Evolutionary conservation across 1,140 invertebrate genomes (phyloP).

Genomic region (Calliphora vicina): DNA sequence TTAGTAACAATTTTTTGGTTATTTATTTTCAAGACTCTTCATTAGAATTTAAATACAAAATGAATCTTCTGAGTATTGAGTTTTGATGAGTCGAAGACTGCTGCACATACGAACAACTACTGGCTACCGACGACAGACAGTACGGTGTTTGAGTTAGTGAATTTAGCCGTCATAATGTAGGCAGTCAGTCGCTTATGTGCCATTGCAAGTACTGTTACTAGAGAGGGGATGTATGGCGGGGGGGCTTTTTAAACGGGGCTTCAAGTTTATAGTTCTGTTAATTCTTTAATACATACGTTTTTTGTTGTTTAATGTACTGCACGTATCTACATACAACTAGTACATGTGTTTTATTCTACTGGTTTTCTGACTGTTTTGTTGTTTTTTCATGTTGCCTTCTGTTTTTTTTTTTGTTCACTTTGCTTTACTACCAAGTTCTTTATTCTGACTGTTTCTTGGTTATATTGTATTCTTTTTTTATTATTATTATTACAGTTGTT

Average conservation of each 20-base stretch:
- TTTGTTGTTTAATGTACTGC: background rate
- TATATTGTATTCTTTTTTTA: background rate
- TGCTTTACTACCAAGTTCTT: background rate
- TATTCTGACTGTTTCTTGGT: background rate
- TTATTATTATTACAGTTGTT: background rate
- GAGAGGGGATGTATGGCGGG: background rate
- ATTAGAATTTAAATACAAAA: background rate
- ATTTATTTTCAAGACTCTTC: background rate
- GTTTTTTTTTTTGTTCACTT: background rate
- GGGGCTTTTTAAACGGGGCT: background rate
- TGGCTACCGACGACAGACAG: background rate
- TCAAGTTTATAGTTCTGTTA: background rate
- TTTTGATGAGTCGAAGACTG: background rate
- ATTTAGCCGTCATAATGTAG: background rate
- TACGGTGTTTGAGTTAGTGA: background rate
- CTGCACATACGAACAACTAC: background rate
- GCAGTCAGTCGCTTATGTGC: background rate
- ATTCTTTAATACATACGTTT: background rate
- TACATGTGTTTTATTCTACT: conserved; percentile 4
- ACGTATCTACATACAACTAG: background rate
- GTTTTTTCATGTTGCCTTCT: background rate
- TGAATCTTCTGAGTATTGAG: background rate
- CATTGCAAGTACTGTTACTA: background rate
- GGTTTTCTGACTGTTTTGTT: background rate
- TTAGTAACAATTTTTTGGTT: background rate